Evolutionary conservation across 2,113 vertebrate species (phyloP), one percentile per base, ranked within the genome.

Genomic region (Aegithalos caudatus): DNA sequence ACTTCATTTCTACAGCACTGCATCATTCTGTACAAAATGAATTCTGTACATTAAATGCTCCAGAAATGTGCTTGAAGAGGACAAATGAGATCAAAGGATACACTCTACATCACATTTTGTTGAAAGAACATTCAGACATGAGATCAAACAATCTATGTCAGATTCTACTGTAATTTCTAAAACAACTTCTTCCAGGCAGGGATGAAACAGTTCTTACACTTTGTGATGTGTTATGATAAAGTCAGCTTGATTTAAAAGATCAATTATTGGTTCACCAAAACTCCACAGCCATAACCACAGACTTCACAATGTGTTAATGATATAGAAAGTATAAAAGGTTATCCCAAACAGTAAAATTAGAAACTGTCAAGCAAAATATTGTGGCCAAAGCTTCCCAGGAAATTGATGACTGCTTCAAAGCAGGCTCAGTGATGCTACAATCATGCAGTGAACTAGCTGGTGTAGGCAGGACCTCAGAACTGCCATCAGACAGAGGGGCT

Each of bases 81-180:
- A 97, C 86, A 97, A 97, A 98, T 95, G 86, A 96, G 96, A 98
- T 97, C 92, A 96, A 94, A 81, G 93, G 94, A 97, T 58, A 94
- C 61, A 91, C 80, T 87, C 83, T 80, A 95, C 65, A 93, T 54
- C 88, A 80, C n/a, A 29, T 96, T 97, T 97, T 97, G 90, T 86
- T 95, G 95, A 97, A 98, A 97, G 95, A 70, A 96, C 80, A 93
- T 96, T 95, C 90, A 93, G 88, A 64, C 73, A 95, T 93, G 89
- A 97, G 93, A 97, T 95, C 96, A 96, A 98, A 97, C 89, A 96
- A 91, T 66, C 93, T 92, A 47, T 88, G 89, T 93, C 95, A 95
- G 72, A 81, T 94, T 81, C 51, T 87, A 64, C 90, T 87, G 76
- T 94, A 93, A 96, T 93, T 97, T 97, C 82, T 92, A 97, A 95